Evolutionary conservation across 53 echinoderm and acorn worm species (phyloP).

Genomic region (Glandiceps talaboti): DNA sequence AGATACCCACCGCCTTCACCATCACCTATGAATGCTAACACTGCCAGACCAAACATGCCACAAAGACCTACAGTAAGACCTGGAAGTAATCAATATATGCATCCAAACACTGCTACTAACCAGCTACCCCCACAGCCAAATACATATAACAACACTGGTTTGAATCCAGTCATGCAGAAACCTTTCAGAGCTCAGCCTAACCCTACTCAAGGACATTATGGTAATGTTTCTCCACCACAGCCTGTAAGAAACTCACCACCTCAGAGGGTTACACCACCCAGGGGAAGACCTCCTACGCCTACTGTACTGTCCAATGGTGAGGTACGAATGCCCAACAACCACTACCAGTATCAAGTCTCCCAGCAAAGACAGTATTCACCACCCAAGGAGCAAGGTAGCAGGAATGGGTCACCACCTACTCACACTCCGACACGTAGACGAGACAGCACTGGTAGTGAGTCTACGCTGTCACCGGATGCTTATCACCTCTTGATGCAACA

Average conservation of each 20-base stretch:
- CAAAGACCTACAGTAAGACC: background rate
- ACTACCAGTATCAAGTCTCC: background rate
- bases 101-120: background rate
- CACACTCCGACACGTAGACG: background rate
- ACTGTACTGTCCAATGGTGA: background rate
- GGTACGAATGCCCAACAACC: background rate
- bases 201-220: background rate
- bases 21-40: background rate
- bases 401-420: background rate
- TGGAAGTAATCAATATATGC: background rate
- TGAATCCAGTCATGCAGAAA: too few relatives aligned
- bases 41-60: background rate
- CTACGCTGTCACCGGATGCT: background rate
- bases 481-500: constrained; percentile 53
- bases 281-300: background rate
- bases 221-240: background rate
- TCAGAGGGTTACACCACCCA: background rate
- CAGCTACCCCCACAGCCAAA: background rate
- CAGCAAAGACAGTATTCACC: background rate
- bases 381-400: background rate
- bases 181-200: background rate
- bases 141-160: background rate
- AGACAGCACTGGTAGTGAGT: background rate
- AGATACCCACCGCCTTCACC: background rate
- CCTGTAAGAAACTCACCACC: background rate